phyloP scores from a whole-genome alignment of 2,797 vertebrate species.

The Nasua narica region DNA sequence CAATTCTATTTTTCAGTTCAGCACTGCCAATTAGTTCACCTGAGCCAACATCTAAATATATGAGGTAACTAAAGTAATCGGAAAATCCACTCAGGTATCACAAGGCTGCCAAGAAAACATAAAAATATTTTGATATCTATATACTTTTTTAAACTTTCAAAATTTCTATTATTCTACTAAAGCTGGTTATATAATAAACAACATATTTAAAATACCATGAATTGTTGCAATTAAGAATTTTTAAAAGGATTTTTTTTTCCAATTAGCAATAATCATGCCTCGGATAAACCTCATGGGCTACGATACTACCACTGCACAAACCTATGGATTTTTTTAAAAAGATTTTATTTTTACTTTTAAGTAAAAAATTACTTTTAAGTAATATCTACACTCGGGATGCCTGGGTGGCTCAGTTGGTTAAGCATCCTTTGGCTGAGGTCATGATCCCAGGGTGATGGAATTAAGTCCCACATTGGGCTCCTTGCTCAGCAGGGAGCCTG shows the following conservation, averaged over 20 bases:
- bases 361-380: not conserved
- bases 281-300: too few species aligned
- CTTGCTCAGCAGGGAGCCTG: too few species aligned
- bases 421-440: too few species aligned
- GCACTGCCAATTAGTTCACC: not conserved
- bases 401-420: too few species aligned
- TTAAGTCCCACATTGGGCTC: too few species aligned
- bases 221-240: not conserved
- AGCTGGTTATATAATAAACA: not conserved
- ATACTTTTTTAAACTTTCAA: not conserved
- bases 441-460: too few species aligned
- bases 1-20: not conserved
- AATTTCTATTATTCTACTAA: constrained; percentile 15
- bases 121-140: not conserved
- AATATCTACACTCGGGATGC: not conserved
- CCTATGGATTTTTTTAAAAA: not conserved
- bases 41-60: not conserved
- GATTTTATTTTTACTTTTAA: not conserved
- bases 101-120: not conserved
- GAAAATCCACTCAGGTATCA: not conserved
- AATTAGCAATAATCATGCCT: too few species aligned
- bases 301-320: too few species aligned
- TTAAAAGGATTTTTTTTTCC: not conserved
- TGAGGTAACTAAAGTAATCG: not conserved
- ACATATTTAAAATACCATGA: constrained; percentile 26